Evolutionary conservation across 1,140 invertebrate species (phyloP).

Genomic region (Brachionus rubens): DNA sequence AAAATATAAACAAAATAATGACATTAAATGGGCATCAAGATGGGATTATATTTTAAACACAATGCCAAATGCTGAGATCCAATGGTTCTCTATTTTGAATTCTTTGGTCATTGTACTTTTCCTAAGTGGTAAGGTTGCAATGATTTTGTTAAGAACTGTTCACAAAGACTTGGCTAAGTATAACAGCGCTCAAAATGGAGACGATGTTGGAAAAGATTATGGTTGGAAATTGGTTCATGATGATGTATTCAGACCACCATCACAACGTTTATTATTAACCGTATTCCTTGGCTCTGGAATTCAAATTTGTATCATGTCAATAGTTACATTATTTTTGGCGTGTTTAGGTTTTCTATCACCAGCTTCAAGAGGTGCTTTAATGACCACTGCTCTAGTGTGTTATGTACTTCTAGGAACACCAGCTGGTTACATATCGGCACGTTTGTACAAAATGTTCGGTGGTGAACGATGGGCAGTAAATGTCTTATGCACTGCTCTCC

Average conservation of each 20-base stretch:
- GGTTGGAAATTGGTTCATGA: slow-evolving; percentile 84
- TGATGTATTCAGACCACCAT: slow-evolving; percentile 70
- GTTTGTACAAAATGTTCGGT: slow-evolving; percentile 94
- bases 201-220: slow-evolving; percentile 97
- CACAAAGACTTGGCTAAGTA: slow-evolving; percentile 98
- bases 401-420: slow-evolving; percentile 91
- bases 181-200: slow-evolving; percentile 71
- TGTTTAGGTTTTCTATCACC: slow-evolving; percentile 95
- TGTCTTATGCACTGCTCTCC: slow-evolving; percentile 86
- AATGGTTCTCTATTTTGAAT: slow-evolving; percentile 79
- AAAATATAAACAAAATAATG: slow-evolving; percentile 65
- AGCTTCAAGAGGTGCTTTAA: slow-evolving; percentile 92
- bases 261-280: slow-evolving; percentile 90
- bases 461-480: slow-evolving; percentile 98
- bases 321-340: slow-evolving; percentile 77
- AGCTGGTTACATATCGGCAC: slow-evolving; percentile 89
- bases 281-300: slow-evolving; percentile 89
- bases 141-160: slow-evolving; percentile 93
- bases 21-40: slow-evolving; percentile 92
- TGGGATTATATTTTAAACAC: slow-evolving; percentile 99
- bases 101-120: slow-evolving; percentile 67
- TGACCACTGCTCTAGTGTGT: slow-evolving; percentile 77
- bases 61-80: slow-evolving; percentile 96
- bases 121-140: slow-evolving; percentile 93
- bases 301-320: slow-evolving; percentile 75